These are phyloP conservation scores for Calosoma granatense DNA, from an alignment of 1,140 invertebrate genomes.

Conservation along the genomic window DNA sequence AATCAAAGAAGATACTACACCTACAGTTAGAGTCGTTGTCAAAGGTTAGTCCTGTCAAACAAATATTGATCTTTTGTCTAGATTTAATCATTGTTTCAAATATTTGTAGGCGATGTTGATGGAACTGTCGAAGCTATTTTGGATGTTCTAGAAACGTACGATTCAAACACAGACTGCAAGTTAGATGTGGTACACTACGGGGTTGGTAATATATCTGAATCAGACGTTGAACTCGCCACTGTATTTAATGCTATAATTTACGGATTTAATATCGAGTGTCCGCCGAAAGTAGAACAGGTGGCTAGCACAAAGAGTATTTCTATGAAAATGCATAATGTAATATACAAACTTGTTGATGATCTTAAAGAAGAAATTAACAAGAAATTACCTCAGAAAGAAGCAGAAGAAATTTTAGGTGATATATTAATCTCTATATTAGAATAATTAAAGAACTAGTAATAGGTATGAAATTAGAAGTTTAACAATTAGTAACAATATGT, in stretches of 20 bases:
- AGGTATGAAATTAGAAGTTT: not conserved
- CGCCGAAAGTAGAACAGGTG: conserved; percentile 35
- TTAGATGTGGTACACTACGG: conserved; percentile 84
- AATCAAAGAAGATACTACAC: conserved; percentile 36
- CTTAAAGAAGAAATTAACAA: conserved; percentile 68
- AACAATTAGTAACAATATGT: conserved; percentile 9
- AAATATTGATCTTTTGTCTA: too few species aligned
- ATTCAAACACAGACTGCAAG: conserved; percentile 58
- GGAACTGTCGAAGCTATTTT: conserved; percentile 91
- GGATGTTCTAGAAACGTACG: conserved; percentile 83
- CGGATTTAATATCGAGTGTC: conserved; percentile 67
- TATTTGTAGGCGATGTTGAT: conserved; percentile 57
- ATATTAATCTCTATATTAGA: conserved; percentile 14
- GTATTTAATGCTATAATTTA: conserved; percentile 79
- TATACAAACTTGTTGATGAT: conserved; percentile 86
- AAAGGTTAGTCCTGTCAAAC: conserved; percentile 41
- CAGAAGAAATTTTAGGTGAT: conserved; percentile 67
- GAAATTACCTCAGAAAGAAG: conserved; percentile 56
- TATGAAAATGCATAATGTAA: conserved; percentile 70
- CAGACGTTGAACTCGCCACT: conserved; percentile 77
- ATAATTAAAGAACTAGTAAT: conserved; percentile 13
- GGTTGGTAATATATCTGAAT: conserved; percentile 73
- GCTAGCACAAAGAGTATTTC: conserved; percentile 45
- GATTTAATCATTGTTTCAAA: not conserved
- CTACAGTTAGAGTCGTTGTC: conserved; percentile 46